Evolutionary conservation across 2,797 vertebrate genomes (phyloP), one percentile per base, ranked within the genome.

Genomic region (Arnoldichthys spilopterus): DNA sequence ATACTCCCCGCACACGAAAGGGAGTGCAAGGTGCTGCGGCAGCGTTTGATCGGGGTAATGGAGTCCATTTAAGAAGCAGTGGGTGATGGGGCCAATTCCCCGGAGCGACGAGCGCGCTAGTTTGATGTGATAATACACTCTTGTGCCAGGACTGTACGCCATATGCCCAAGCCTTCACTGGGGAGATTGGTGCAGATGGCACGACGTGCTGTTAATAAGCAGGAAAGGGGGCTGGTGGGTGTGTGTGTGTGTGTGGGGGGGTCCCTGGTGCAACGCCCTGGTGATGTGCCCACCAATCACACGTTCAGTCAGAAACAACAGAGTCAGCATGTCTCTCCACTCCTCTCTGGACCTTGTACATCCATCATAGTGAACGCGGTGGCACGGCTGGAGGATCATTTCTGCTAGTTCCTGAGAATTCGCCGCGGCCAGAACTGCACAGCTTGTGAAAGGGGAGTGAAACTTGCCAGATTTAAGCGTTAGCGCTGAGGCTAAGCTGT

Each of bases 51-150:
- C 58, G 71, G 73, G 80, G 82, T 85, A 85, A 85, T 85, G 76
- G 79, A 79, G 81, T 79, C 69, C 64, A 53, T 83, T 85, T 85
- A 83, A 79, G 82, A 74, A 79, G 82, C 66, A 18, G 24, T 79
- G 68, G 66, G 77, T 84, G 82, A 72, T 28, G 26, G 72, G 90
- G 91, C 87, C 85, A 90, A 91, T 75, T 89, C 89, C 85, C 91
- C 51, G 0, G 85, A 88, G 91, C 85, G 79, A 63, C 84, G 16
- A 77, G 77, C 82, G 85, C 88, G 87, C 72, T 83, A 86, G 92
- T 92, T 92, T 93, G 93, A 92, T 93, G 87, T 93, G 91, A 93
- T 94, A 93, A 94, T 93, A 90, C 83, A 84, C 86, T 80, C 86
- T 85, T 88, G 81, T 72, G 86, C 90, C 77, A 90, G 86, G 87